These are phyloP conservation scores for Micromussa lordhowensis DNA, from an alignment of 92 coral and sea anemone genomes.

Conservation along the genomic window DNA sequence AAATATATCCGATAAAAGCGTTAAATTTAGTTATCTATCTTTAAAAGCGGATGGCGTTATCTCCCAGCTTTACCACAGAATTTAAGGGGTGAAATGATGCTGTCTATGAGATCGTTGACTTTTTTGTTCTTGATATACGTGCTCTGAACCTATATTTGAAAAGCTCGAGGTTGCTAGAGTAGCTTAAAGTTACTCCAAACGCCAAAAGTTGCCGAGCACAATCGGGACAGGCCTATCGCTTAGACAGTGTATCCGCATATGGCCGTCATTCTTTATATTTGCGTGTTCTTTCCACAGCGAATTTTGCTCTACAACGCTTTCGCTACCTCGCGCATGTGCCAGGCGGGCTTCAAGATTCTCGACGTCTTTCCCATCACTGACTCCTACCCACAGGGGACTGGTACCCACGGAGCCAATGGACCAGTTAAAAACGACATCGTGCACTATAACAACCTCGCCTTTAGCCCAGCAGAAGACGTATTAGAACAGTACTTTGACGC, in stretches of 20 bases:
- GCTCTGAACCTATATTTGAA: no score
- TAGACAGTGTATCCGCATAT: neutral
- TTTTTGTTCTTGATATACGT: no score
- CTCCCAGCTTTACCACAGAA: no score
- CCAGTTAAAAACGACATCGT: conserved; percentile 74
- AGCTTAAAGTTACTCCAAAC: no score
- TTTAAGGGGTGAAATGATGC: no score
- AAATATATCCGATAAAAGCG: no score
- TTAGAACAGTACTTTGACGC: conserved; percentile 45
- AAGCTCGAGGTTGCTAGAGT: no score
- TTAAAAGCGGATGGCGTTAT: no score
- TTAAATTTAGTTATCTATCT: no score
- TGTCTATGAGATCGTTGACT: no score
- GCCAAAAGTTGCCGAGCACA: no score
- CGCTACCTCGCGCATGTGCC: conserved; percentile 75
- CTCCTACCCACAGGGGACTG: conserved; percentile 80
- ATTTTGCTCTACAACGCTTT: conserved; percentile 68
- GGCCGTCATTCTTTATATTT: neutral
- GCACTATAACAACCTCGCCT: conserved; percentile 79
- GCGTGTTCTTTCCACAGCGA: conserved; percentile 31
- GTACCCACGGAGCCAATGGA: conserved; percentile 68
- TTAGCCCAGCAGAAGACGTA: conserved; percentile 62
- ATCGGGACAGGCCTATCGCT: no score
- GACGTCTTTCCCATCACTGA: conserved; percentile 74
- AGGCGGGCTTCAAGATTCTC: conserved; percentile 61